A percentile compares a stretch with the other conserved stretches of the same genome.
These are phyloP conservation scores for Cabera pusaria DNA, from an alignment of 2,888 invertebrate species.

Conservation along the genomic window DNA sequence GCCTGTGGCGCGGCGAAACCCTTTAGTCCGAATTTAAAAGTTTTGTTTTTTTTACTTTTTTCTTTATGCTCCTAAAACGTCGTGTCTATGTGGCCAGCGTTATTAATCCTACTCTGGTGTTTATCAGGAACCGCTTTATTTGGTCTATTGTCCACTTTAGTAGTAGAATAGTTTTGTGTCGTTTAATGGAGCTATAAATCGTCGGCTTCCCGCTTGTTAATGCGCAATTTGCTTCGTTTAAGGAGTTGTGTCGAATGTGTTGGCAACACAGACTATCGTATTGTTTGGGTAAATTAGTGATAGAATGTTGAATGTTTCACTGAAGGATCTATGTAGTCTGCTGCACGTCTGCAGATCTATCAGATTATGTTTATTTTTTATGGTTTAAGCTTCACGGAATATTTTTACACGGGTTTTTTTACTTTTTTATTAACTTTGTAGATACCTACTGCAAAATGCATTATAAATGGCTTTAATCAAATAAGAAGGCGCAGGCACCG, in stretches of 20 bases:
- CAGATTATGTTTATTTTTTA: too few species aligned
- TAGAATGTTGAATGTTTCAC: too few species aligned
- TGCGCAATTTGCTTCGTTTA: conserved; percentile 36
- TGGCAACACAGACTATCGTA: conserved; percentile 9
- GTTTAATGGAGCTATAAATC: conserved; percentile 46
- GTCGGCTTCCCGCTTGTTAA: conserved; percentile 40
- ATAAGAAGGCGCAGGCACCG: too few species aligned
- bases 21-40: conserved; percentile 68
- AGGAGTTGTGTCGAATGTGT: conserved; percentile 14
- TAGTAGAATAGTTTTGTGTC: conserved; percentile 43
- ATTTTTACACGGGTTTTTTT: too few species aligned
- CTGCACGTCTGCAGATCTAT: too few species aligned
- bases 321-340: too few species aligned
- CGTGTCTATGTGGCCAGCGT: conserved; percentile 36
- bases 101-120: conserved; percentile 70
- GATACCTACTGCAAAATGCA: too few species aligned
- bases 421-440: too few species aligned
- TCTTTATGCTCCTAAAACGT: conserved; percentile 33
- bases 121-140: conserved; percentile 70
- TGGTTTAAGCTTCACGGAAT: too few species aligned
- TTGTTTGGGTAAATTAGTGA: conserved; percentile 1
- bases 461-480: too few species aligned
- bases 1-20: conserved; percentile 72
- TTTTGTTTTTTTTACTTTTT: conserved; percentile 35
- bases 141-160: conserved; percentile 50